These are phyloP conservation scores for Alcis repandata DNA, from an alignment of 2,888 invertebrate genomes.

Conservation along the genomic window DNA sequence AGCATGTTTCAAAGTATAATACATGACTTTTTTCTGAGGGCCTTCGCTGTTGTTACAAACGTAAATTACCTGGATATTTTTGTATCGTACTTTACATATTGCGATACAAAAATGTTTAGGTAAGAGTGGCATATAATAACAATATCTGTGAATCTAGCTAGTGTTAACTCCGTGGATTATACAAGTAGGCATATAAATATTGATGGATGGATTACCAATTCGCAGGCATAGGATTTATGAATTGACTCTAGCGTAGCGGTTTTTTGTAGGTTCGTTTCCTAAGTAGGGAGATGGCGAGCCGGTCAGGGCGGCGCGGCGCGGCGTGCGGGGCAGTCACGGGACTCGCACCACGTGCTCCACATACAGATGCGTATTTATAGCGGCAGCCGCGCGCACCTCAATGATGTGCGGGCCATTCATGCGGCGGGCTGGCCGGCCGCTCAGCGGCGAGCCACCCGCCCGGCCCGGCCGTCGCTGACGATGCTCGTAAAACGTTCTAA, in stretches of 20 bases:
- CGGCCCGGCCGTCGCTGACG: slow-evolving; percentile 2
- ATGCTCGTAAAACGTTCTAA: slow-evolving; percentile 29
- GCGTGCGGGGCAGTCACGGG: slow-evolving; percentile 25
- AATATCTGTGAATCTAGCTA: no score
- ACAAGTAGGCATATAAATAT: not conserved
- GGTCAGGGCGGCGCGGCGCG: not conserved
- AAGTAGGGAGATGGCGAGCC: no score
- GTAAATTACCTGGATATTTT: not conserved
- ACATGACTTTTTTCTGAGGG: not conserved
- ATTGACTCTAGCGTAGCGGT: no score
- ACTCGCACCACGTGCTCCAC: slow-evolving; percentile 22
- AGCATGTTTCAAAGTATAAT: not conserved
- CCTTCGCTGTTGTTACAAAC: not conserved
- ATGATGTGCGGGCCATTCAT: slow-evolving; percentile 39
- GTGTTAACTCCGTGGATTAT: no score
- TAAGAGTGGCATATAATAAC: no score
- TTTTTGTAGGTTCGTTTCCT: no score
- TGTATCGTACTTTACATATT: no score
- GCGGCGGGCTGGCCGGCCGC: slow-evolving; percentile 12
- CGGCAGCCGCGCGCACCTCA: slow-evolving; percentile 24
- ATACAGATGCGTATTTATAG: slow-evolving; percentile 34
- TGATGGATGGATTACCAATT: not conserved
- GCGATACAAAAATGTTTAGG: no score
- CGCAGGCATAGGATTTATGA: no score
- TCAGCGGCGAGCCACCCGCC: no score